These are phyloP conservation scores for Forbesichthys agassizii DNA, from an alignment of 2,113 vertebrate genomes.

Conservation along the genomic window DNA sequence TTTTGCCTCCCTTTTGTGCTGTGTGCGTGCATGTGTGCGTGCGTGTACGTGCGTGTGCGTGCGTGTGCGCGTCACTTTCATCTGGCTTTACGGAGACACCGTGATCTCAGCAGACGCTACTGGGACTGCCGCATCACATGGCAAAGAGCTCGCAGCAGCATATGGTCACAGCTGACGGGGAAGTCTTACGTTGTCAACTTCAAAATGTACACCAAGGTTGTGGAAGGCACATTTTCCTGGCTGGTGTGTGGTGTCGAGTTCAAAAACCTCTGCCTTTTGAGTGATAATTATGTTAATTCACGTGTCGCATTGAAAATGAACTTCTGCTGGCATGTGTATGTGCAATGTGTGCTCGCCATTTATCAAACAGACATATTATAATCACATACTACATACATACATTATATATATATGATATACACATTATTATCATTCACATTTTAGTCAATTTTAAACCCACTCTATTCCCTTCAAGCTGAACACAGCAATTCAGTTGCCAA, in stretches of 20 bases:
- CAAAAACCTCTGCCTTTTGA: slow-evolving; percentile 1
- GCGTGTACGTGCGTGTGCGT: slow-evolving; percentile 57
- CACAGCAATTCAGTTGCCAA: background rate
- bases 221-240: slow-evolving; percentile 5
- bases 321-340: background rate
- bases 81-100: slow-evolving; percentile 45
- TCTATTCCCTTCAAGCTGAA: background rate
- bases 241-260: slow-evolving; percentile 10
- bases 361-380: too few species aligned
- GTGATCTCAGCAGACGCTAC: slow-evolving; percentile 43
- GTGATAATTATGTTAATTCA: background rate
- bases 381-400: too few species aligned
- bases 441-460: background rate
- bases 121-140: slow-evolving; percentile 43
- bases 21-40: slow-evolving; percentile 43
- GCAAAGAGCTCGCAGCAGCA: slow-evolving; percentile 40
- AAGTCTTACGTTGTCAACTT: slow-evolving; percentile 14
- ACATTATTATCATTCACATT: too few species aligned
- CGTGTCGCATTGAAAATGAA: background rate
- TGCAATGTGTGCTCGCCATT: too few species aligned
- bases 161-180: slow-evolving; percentile 38
- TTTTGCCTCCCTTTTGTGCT: slow-evolving; percentile 51
- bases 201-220: background rate
- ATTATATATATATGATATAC: too few species aligned
- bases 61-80: slow-evolving; percentile 47